Conservation (phyloP, 2,797 vertebrate species). For the Scarus forsteni region DNA sequence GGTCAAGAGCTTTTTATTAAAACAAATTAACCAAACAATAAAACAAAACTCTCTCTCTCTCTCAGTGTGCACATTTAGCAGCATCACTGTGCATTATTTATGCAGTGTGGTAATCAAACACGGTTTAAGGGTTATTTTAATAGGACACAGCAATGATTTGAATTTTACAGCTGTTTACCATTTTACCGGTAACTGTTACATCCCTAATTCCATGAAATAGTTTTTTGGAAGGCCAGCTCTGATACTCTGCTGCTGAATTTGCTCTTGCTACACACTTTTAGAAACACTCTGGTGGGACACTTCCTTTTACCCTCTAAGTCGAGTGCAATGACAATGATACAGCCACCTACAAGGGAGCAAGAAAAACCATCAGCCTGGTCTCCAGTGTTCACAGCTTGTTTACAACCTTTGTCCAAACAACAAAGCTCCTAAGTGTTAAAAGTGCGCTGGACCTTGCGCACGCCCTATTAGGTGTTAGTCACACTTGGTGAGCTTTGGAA, state of each 20-base stretch:
- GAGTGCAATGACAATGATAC: constrained; percentile 22
- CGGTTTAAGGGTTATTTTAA: too few relatives aligned
- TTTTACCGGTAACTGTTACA: too few relatives aligned
- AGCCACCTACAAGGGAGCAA: constrained; percentile 14
- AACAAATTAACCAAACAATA: too few relatives aligned
- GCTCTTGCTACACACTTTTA: neutral
- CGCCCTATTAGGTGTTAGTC: constrained; percentile 78
- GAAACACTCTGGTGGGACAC: constrained; percentile 8
- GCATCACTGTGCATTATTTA: too few relatives aligned
- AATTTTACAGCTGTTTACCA: too few relatives aligned
- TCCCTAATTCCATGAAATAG: too few relatives aligned
- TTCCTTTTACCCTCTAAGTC: constrained; percentile 40
- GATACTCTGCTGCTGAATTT: neutral
- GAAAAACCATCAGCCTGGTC: constrained; percentile 14
- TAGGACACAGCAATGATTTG: too few relatives aligned
- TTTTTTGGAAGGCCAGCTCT: too few relatives aligned
- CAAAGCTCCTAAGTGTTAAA: constrained; percentile 56
- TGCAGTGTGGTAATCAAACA: too few relatives aligned
- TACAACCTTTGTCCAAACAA: constrained; percentile 70
- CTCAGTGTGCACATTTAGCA: too few relatives aligned
- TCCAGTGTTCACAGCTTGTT: constrained; percentile 59
- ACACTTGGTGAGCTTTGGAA: constrained; percentile 71
- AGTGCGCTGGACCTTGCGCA: constrained; percentile 56
- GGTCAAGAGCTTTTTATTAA: too few relatives aligned
- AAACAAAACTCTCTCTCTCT: too few relatives aligned